These are phyloP conservation scores for Leptothorax acervorum DNA, from an alignment of 2,888 invertebrate genomes.

Conservation along the genomic window DNA sequence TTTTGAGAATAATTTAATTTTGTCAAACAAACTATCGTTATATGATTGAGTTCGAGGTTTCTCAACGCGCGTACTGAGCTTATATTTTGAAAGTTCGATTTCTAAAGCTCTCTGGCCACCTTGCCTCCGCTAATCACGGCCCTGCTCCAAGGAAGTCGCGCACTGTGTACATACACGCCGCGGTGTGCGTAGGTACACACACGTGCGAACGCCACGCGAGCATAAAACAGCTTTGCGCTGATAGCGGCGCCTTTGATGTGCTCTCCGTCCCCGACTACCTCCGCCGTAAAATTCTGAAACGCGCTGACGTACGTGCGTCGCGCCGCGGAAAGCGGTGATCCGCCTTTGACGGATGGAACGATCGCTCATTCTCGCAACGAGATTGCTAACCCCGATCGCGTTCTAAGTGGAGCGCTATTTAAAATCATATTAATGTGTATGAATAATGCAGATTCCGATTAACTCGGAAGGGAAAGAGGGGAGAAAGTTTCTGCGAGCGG, in stretches of 20 bases:
- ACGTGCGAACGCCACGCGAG: conserved; percentile 59
- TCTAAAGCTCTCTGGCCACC: background rate
- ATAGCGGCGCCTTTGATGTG: conserved; percentile 84
- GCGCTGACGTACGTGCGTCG: conserved; percentile 67
- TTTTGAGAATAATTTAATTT: background rate
- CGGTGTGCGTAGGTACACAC: conserved; percentile 58
- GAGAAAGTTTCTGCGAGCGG: background rate
- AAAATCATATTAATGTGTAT: background rate
- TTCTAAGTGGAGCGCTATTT: conserved; percentile 21
- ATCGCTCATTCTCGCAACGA: conserved; percentile 24
- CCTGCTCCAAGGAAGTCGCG: conserved; percentile 45
- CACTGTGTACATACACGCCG: conserved; percentile 34
- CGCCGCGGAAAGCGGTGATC: conserved; percentile 36
- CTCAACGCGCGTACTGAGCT: background rate
- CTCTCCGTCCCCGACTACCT: conserved; percentile 72
- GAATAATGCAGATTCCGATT: conserved; percentile 15
- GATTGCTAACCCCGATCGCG: conserved; percentile 49
- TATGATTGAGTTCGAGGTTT: background rate
- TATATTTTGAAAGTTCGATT: conserved; percentile 11
- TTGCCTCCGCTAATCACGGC: conserved; percentile 23
- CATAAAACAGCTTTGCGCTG: conserved; percentile 79
- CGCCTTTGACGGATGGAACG: conserved; percentile 37
- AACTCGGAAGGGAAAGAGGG: background rate
- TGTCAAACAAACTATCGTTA: background rate
- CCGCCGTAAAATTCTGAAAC: conserved; percentile 74